These are phyloP conservation scores for Herpailurus yagouaroundi DNA, from an alignment of 2,113 vertebrate species.

Conservation along the genomic window DNA sequence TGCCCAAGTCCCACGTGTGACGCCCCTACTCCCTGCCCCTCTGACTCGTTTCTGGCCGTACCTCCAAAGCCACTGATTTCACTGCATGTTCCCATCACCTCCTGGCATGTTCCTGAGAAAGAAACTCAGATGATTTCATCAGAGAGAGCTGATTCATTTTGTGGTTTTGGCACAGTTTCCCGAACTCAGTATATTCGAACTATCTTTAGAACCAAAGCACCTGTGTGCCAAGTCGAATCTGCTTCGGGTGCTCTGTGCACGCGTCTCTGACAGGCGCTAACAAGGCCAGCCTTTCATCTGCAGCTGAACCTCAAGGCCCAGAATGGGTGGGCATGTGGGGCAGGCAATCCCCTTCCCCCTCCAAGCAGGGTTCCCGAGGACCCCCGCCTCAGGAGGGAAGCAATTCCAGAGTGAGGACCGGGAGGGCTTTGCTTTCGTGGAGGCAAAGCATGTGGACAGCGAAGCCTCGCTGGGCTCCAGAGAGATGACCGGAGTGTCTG, in stretches of 20 bases:
- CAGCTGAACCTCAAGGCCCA: rapidly evolving
- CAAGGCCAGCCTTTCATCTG: not conserved
- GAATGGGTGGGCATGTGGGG: rapidly evolving
- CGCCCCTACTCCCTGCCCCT: rapidly evolving
- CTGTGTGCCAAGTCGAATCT: not conserved
- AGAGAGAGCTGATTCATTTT: not conserved
- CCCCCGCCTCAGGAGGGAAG: rapidly evolving
- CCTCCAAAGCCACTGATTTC: not conserved
- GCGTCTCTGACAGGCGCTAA: rapidly evolving
- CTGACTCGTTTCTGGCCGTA: rapidly evolving
- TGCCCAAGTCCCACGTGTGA: rapidly evolving
- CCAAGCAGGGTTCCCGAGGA: not conserved
- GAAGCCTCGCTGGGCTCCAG: rapidly evolving
- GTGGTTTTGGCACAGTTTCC: not conserved
- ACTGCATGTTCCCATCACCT: not conserved
- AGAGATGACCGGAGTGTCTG: rapidly evolving
- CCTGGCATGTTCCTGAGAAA: not conserved
- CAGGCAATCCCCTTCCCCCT: not conserved
- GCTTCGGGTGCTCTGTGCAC: rapidly evolving
- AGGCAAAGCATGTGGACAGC: rapidly evolving
- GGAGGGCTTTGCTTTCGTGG: rapidly evolving
- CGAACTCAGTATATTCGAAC: not conserved
- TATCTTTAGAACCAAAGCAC: not conserved
- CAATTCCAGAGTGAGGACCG: rapidly evolving
- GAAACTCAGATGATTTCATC: not conserved